Base-by-base conservation (phyloP, 2,888 invertebrate genomes). In the Cantharis rustica region DNA sequence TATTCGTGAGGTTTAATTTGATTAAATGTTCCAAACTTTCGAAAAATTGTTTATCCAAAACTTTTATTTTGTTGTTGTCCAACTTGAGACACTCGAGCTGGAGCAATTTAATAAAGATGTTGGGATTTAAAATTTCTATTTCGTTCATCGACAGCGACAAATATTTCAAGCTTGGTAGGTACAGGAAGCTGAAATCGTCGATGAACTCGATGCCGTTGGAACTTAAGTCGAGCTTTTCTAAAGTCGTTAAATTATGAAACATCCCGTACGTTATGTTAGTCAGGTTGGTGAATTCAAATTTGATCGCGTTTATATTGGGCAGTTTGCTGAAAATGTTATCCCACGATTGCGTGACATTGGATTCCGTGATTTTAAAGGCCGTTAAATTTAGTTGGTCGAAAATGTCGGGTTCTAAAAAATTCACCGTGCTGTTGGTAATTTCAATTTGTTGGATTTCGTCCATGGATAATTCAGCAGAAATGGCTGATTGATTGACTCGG, bases 11-110 rank as follows among this genome's bases (percentile, higher is more conserved):
- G 15, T 73, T 76, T 26, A 80, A 68, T 23, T 20, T 68, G 5
- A 70, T 11, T 31, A 80, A 71, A 31, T 73, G 68, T 16, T 72
- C 16, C n/a, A 76, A 69, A 23, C 75, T 66, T n/a, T 26, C 63
- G 17, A 80, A 80, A 31, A 72, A 71, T n/a, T 77, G 17, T 15
- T 62, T 31, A 61, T 79, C 68, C 16, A 79, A 73, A 15, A 68
- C 27, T 61, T 47, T 15, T 16, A 80, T 79, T 31, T 75, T 26
- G 72, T 80, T 80, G 62, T 77, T 68, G 26, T 72, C 72, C 13
- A 80, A 73, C 47, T 73, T 69, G 10, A 80, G 31, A 16, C 47
- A 68, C 68, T 79, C 79, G 13, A 80, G 69, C 1, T 23, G 26
- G 2, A 31, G 15, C 20, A 79, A 74, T 31, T 61, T 63, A 4